Evolutionary conservation across 2,797 vertebrate genomes (phyloP), one percentile per base, ranked within the genome.

Genomic region (Coranthus polyacanthus): DNA sequence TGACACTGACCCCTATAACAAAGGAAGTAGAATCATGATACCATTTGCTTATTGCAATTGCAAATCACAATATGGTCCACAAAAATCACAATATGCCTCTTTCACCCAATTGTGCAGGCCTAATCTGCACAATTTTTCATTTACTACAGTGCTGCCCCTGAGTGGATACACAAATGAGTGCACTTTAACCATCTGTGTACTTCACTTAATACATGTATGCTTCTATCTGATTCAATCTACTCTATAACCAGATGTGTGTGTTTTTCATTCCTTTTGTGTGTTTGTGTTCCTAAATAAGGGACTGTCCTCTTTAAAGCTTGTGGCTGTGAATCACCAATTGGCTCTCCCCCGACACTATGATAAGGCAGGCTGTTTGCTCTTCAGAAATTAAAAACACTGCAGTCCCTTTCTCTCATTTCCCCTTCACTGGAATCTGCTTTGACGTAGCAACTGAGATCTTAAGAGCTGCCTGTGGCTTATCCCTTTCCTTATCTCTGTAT

Each of bases 401-500:
- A 74, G 78, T 67, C 34, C 54, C 50, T 44, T 22, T 34, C 9
- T 3, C 53, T 42, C 38, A 0, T 49, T 63, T 53, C 66, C 67
- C n/a, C 47, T 26, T 68, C 56, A 39, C 64, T 17, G 15, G 42
- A 52, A 45, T 62, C 60, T 1, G 12, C 44, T 67, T 45, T 66
- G 54, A 67, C 9, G 12, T 64, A 22, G 50, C 65, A 57, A 56
- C 55, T 1, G 15, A 68, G 67, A 68, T 75, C 66, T 68, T 44
- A 70, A 26, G 62, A 77, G 61, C 61, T 43, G 58, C 42, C 39
- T 18, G 1, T n/a, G 56, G 59, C 72, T 83, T 79, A 66, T 76
- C 78, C 67, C 44, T 55, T 52, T 53, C 69, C 81, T 60, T 76
- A 36, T 83, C 77, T 80, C 52, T 57, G 21, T 88, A 88, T 89